Evolutionary conservation across 2,888 invertebrate species (phyloP), one percentile per base, ranked within the genome.

Genomic region (Autographa gamma): DNA sequence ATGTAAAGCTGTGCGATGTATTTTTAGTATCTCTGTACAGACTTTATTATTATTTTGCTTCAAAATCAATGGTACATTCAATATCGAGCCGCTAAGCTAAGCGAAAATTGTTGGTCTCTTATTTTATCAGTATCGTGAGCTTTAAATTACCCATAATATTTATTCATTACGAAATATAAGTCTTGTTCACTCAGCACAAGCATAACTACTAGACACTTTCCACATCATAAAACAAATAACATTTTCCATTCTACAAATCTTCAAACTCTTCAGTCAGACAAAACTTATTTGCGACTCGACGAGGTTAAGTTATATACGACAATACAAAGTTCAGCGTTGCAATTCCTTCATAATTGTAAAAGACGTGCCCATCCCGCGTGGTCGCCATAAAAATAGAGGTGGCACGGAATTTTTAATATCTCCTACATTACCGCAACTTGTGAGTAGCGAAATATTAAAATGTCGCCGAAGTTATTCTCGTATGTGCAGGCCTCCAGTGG

Each of bases 401-500:
- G 75, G 80, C 80, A 63, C 58, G 86, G 90, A 89, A 90, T 90
- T 90, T 90, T 90, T 90, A 90, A 90, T 90, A 90, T 89, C 85
- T 80, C 83, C 79, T 80, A 70, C 78, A 72, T 71, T 65, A 63
- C 71, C 62, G 48, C 73, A 71, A 77, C 38, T 73, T 70, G 72
- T 63, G 79, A 82, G 85, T 85, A 85, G 81, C 84, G 76, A 86
- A 89, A 88, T 90, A 87, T 89, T 88, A 89, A 89, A 89, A 89
- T 85, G 85, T 85, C 83, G 80, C 79, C 74, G 59, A 77, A 88
- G 88, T 84, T 87, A 87, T 86, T 84, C 80, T 69, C 83, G 85
- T 79, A 63, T 48, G 66, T 67, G 71, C 70, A 61, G 69, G 63
- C 32, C 25, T 79, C 73, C 73, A 82, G 66, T 64, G 61, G 41